Base-by-base conservation (phyloP, 2,797 vertebrate genomes). In the Lycodopsis pacificus region DNA sequence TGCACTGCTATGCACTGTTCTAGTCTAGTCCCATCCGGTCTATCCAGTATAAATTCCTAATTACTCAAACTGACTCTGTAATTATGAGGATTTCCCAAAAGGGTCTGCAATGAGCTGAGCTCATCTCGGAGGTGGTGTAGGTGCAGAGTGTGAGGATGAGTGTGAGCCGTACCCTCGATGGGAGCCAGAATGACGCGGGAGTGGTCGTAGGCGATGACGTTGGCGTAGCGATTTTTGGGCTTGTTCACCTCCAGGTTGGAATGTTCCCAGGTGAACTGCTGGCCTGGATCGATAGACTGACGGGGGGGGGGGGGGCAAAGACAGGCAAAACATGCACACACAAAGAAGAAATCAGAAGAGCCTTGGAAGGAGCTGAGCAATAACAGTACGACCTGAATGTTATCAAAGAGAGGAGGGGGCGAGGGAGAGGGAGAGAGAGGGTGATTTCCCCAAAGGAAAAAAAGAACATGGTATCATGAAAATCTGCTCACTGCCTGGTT, bases 261-360 rank as follows among this genome's bases (percentile, higher is more conserved):
- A 80, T 99, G 97, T 48, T 99, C 98, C 98, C 98, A 99, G 9
- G 98, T 99, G 95, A 99, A 99, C 95, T 99, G 98, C 96, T 99
- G 98, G 62, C 98, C 98, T 0, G 98, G 98, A 89, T 99, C 98
- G 2, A 99, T 98, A 70, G 98, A 99, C 98, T 99, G 94, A 0
- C 34, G 69, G 36, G 61, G 10, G 27, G 25, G 25, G 27, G 27
- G 27, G 3, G 70, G 65, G n/a, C 13, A 76, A 65, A 86, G 56
- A 85, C 36, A 76, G 67, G 36, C 17, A 78, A 69, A 80, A 89
- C 73, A 84, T 44, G 71, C 69, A 86, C 76, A 90, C 34, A 88
- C 63, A 81, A 76, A 86, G 53, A 77, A 78, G 78, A 68, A 88
- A 85, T 86, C 68, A 92, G 73, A 76, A 53, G 66, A 78, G 82